A percentile compares a stretch with the other conserved stretches of the same genome.
These are phyloP conservation scores for Drosophila heteroneura DNA, from an alignment of 2,888 invertebrate genomes.

Conservation along the genomic window DNA sequence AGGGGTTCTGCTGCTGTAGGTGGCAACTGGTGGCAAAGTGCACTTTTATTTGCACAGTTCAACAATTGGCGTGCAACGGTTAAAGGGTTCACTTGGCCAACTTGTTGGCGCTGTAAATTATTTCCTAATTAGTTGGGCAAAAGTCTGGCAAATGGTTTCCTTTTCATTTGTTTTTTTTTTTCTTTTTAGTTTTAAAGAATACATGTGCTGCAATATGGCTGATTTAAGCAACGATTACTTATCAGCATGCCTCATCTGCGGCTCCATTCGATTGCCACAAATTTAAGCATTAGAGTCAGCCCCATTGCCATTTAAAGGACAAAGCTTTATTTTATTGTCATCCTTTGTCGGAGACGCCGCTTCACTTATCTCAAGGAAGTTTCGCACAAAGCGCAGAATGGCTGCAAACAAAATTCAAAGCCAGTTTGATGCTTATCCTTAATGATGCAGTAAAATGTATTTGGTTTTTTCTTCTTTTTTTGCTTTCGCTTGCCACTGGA, in stretches of 20 bases:
- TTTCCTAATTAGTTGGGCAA: slow-evolving; percentile 72
- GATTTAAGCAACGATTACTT: slow-evolving; percentile 17
- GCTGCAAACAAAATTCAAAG: slow-evolving; percentile 80
- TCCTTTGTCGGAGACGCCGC: slow-evolving; percentile 40
- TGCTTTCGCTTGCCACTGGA: slow-evolving; percentile 20
- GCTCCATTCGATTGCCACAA: slow-evolving; percentile 54
- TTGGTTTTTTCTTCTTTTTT: slow-evolving; percentile 17
- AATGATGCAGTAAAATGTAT: slow-evolving; percentile 82
- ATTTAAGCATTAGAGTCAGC: slow-evolving; percentile 31
- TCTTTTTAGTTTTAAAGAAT: slow-evolving; percentile 12
- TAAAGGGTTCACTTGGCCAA: slow-evolving; percentile 52
- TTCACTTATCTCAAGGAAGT: slow-evolving; percentile 68
- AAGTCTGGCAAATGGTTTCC: slow-evolving; percentile 4
- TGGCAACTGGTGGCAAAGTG: slow-evolving; percentile 53
- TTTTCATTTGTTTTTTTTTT: not conserved
- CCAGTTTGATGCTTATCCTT: slow-evolving; percentile 84
- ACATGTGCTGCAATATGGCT: slow-evolving; percentile 2
- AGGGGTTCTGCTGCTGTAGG: slow-evolving; percentile 1
- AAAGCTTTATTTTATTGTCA: slow-evolving; percentile 57
- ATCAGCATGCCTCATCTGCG: slow-evolving; percentile 46
- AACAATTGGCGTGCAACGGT: slow-evolving; percentile 31
- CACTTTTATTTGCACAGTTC: slow-evolving; percentile 22
- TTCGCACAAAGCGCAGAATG: slow-evolving; percentile 60
- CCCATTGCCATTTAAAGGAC: slow-evolving; percentile 43
- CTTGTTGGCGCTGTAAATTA: slow-evolving; percentile 65